Percentiles rank a stretch among this genome's conserved stretches.
These are phyloP conservation scores for Melanophora roralis DNA, from an alignment of 2,888 invertebrate genomes.

Conservation along the genomic window DNA sequence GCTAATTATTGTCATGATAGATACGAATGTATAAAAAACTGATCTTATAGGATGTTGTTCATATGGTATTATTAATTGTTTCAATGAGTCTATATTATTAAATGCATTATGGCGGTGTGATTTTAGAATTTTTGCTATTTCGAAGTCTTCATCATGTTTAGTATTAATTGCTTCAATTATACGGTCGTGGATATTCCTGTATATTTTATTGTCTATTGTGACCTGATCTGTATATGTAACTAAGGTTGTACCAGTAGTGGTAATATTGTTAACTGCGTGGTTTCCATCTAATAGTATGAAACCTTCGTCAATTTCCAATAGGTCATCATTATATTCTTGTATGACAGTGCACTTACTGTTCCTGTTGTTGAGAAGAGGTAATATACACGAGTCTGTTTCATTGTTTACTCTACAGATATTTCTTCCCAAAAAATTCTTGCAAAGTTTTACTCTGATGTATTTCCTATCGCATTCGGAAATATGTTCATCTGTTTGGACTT, in stretches of 20 bases:
- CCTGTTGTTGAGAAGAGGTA: neutral
- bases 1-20: neutral
- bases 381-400: neutral
- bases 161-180: neutral
- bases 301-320: slow-evolving; percentile 11
- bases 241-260: neutral
- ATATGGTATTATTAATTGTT: neutral
- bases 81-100: neutral
- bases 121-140: slow-evolving; percentile 1
- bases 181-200: neutral
- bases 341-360: slow-evolving; percentile 1
- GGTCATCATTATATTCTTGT: neutral
- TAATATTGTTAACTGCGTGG: neutral
- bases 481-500: neutral
- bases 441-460: neutral
- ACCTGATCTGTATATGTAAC: neutral
- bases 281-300: slow-evolving; percentile 15
- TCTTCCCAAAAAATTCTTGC: neutral
- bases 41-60: neutral
- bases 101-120: neutral
- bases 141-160: neutral
- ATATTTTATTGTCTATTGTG: neutral
- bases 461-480: neutral
- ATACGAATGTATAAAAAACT: neutral
- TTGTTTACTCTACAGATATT: neutral